phyloP scores from a whole-genome alignment of 2,888 invertebrate genomes.

The Acronicta aceris region DNA sequence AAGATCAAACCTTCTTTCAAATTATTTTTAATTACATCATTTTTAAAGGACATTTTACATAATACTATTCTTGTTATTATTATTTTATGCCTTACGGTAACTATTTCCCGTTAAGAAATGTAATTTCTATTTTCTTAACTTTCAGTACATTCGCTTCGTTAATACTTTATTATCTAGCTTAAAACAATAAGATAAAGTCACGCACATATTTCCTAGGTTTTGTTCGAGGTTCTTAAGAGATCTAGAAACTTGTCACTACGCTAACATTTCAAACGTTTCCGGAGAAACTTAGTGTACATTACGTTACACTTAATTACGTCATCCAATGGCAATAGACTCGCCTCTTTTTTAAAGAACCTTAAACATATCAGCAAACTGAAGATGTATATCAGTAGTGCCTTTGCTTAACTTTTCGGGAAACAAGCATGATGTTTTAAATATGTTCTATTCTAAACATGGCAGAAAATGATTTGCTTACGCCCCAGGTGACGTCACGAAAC shows the following conservation, averaged over 20 bases:
- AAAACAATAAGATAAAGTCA: conserved; percentile 49
- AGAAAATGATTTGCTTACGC: no score
- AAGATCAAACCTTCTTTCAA: no score
- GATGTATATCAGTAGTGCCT: no score
- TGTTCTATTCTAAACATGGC: no score
- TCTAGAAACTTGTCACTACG: conserved; percentile 44
- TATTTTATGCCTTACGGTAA: background rate
- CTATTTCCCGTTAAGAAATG: conserved; percentile 10
- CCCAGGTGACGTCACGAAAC: no score
- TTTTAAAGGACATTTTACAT: conserved; percentile 8
- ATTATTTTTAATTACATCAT: no score
- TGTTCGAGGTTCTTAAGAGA: conserved; percentile 42
- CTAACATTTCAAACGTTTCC: conserved; percentile 44
- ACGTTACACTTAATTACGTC: conserved; percentile 42
- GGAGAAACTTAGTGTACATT: conserved; percentile 43
- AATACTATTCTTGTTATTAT: conserved; percentile 5
- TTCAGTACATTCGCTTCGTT: conserved; percentile 23
- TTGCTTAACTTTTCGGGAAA: no score
- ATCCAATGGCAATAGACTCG: conserved; percentile 2
- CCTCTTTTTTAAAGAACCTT: no score
- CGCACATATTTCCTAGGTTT: conserved; percentile 50
- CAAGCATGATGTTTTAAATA: no score
- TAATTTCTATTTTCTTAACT: conserved; percentile 30
- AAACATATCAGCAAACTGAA: no score
- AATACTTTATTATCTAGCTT: conserved; percentile 38